A percentile compares a stretch with the other conserved stretches of the same genome.
phyloP scores from a whole-genome alignment of 2,888 invertebrate species.

The Limnephilus auricula region DNA sequence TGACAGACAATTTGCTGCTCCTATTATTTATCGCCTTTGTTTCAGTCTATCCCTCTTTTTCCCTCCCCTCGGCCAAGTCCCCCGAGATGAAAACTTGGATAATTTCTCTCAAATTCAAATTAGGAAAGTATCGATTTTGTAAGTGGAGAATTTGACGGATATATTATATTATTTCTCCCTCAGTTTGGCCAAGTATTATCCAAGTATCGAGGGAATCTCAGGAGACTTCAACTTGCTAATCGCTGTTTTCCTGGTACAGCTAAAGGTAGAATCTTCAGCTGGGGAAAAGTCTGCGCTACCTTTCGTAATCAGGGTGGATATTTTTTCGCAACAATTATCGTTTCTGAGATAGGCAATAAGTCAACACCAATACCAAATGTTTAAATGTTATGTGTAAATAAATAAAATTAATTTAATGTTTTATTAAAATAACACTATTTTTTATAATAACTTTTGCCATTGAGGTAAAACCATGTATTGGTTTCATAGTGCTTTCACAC shows the following conservation, averaged over 20 bases:
- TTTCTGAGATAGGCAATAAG: no score
- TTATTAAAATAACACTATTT: no score
- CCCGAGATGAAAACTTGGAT: neutral
- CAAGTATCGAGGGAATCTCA: neutral
- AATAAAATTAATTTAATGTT: no score
- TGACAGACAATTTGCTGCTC: neutral
- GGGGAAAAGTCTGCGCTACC: neutral
- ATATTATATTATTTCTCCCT: neutral
- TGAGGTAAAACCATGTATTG: no score
- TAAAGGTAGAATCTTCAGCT: neutral
- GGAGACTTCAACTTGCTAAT: neutral
- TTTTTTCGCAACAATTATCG: neutral
- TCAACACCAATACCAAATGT: no score
- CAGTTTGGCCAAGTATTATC: neutral
- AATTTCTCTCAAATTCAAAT: constrained; percentile 29
- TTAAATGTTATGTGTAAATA: no score
- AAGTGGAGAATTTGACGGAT: neutral
- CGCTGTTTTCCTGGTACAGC: neutral
- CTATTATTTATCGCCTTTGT: neutral
- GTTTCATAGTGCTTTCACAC: no score
- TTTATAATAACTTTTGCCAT: no score
- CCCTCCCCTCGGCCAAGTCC: neutral
- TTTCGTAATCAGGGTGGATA: neutral
- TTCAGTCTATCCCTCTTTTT: neutral
- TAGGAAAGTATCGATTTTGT: constrained; percentile 18